phyloP scores from a whole-genome alignment of 1,140 invertebrate species.

The Pseudomyrmex sp. region DNA sequence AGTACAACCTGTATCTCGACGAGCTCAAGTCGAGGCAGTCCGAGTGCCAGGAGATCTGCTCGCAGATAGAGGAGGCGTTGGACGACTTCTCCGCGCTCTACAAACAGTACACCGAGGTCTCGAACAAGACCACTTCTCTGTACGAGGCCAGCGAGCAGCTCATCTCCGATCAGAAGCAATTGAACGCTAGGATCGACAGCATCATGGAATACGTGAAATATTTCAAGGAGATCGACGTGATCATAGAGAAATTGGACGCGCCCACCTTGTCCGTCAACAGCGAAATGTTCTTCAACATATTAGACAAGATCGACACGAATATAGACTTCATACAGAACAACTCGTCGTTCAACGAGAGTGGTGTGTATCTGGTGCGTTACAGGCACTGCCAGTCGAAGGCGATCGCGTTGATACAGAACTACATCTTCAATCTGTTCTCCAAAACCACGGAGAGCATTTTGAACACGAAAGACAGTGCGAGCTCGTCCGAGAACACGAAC shows the following conservation, averaged over 20 bases:
- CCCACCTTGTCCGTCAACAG: constrained; percentile 92
- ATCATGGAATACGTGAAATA: constrained; percentile 93
- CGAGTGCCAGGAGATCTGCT: constrained; percentile 89
- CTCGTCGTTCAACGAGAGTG: constrained; percentile 92
- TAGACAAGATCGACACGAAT: constrained; percentile 95
- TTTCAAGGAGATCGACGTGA: constrained; percentile 93
- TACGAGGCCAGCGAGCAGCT: constrained; percentile 96
- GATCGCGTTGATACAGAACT: constrained; percentile 91
- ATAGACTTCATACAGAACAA: constrained; percentile 94
- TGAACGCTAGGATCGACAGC: constrained; percentile 92
- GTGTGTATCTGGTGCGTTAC: constrained; percentile 90
- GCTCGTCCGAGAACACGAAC: constrained; percentile 86
- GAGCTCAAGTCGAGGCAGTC: constrained; percentile 89
- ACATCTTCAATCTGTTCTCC: constrained; percentile 90
- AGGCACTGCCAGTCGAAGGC: constrained; percentile 92
- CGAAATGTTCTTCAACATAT: constrained; percentile 92
- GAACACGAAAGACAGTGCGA: constrained; percentile 84
- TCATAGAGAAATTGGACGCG: constrained; percentile 92
- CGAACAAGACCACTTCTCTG: constrained; percentile 95
- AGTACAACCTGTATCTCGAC: constrained; percentile 89
- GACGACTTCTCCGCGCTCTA: constrained; percentile 90
- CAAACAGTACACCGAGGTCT: constrained; percentile 93
- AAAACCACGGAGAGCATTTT: constrained; percentile 91
- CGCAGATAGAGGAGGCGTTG: constrained; percentile 90
- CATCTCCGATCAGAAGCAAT: constrained; percentile 93